Base-by-base conservation (phyloP, 2,797 vertebrate species). In the Heteromormyrus szaboi region DNA sequence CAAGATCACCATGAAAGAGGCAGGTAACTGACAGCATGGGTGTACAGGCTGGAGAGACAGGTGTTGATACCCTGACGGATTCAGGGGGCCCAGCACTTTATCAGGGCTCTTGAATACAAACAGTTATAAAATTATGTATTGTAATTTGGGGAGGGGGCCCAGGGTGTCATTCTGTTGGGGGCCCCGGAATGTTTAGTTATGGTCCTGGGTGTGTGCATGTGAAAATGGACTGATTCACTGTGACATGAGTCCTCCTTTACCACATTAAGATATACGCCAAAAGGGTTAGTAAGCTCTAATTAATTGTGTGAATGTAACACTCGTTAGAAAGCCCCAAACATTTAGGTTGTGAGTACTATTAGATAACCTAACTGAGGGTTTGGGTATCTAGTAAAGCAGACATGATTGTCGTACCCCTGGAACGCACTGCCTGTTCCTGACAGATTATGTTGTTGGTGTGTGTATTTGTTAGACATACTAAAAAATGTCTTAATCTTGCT, bases 11-110 rank as follows among this genome's bases (percentile, higher is more conserved):
- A 86, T 86, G 72, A 88, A 84, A 87, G 87, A 88, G 56, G 88
- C 85, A 89, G 89, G 90, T 90, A 90, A 87, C 65, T 88, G 19
- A 22, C 46, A 79, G 41, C 72, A 3, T 14, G 29, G 12, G 29
- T 37, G 65, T 68, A 5, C 2, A 6, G 44, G 41, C 46, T 6
- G 41, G 76, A 41, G n/a, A 17, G 79, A 17, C 4, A 0, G 25
- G 65, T 3, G 11, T 68, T 14, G 65, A 33, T 33, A 33, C 11
- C 25, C 25, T 68, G 9, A 25, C 62, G 0, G 22, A 65, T 65
- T 29, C 62, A 59, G 19, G 56, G n/a, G 56, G 56, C 56, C n/a
- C 56, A 65, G 62, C 62, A 12, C 62, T 65, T 29, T 65, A 65
- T 29, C 3, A 3, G 62, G 62, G 22, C 17, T 37, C 19, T 37